Base-by-base conservation (phyloP, 1,140 invertebrate genomes). In the Yoshiicerus persimilis region DNA sequence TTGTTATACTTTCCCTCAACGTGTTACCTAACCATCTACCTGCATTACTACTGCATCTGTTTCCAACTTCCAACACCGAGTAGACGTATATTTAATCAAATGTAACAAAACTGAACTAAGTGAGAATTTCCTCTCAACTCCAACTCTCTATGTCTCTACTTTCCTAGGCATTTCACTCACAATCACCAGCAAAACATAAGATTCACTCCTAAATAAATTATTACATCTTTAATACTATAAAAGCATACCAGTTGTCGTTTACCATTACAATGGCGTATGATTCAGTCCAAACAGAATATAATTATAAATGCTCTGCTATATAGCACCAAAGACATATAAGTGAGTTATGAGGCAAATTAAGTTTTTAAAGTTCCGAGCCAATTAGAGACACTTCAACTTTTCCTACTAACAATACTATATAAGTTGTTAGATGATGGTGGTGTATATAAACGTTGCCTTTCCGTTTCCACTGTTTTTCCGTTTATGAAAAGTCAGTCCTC, bases 321-420 rank as follows among this genome's bases (percentile, higher is more conserved):
- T 9, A 9, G 39, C 47, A 20, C 16, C 47, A n/a, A 2, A n/a
- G 47, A n/a, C 47, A 56, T 56, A 56, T 27, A n/a, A 27, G 27
- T 70, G 64, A 70, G 27, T 70, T 70, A 70, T 70, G 77, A 39
- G 36, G 36, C 32, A 83, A 83, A 38, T 83, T 83, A 83, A 83
- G 77, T 83, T 83, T 83, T 39, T 39, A 83, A 39, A 83, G 77
- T n/a, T n/a, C n/a, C n/a, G 8, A 39, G 77, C 77, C 77, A 83
- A 83, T 83, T 83, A 83, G 34, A 23, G 77, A 30, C 77, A 83
- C 25, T 83, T 30, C 32, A 83, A 83, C 77, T 56, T 56, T 16
- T 56, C 47, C 20, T 56, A 4, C 47, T n/a, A 4, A 16, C 20
- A 56, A 16, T 56, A 20, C 13, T 4, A 56, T n/a, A 56, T 2